A percentile compares a stretch with the other conserved stretches of the same genome.
These are phyloP conservation scores for Tyria jacobaeae DNA, from an alignment of 2,888 invertebrate species.

Conservation along the genomic window DNA sequence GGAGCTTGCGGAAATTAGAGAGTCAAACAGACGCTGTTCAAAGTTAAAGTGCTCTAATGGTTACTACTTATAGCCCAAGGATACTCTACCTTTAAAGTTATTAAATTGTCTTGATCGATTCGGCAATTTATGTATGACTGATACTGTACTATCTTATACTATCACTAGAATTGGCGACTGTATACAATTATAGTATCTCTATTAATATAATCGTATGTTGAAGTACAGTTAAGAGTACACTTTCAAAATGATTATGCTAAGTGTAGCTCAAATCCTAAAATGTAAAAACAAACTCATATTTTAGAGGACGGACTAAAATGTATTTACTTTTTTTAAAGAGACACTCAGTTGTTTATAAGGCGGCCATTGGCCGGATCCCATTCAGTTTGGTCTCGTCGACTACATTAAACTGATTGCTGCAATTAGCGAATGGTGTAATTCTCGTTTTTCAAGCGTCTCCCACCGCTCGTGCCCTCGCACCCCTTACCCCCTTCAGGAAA, in stretches of 20 bases:
- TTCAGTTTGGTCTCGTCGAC: conserved; percentile 79
- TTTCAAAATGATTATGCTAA: conserved; percentile 36
- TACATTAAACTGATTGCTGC: conserved; percentile 86
- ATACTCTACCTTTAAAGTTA: too few relatives aligned
- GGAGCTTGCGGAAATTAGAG: conserved; percentile 56
- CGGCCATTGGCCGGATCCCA: conserved; percentile 69
- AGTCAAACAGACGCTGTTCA: conserved; percentile 47
- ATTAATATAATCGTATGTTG: too few relatives aligned
- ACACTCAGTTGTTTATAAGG: conserved; percentile 68
- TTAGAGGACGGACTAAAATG: conserved; percentile 38
- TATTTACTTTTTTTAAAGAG: conserved; percentile 52
- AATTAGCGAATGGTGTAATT: conserved; percentile 85
- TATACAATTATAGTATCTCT: too few relatives aligned
- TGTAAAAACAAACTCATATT: conserved; percentile 39
- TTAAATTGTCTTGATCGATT: too few relatives aligned
- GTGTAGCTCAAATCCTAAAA: conserved; percentile 24
- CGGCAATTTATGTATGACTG: too few relatives aligned
- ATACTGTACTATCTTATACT: too few relatives aligned
- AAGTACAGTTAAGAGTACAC: too few relatives aligned
- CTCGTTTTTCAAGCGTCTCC: conserved; percentile 80
- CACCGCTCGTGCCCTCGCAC: conserved; percentile 48
- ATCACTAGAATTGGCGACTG: too few relatives aligned
- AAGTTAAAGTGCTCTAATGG: conserved; percentile 41
- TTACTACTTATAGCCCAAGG: conserved; percentile 47
- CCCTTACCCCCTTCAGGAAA: conserved; percentile 70